These are phyloP conservation scores for Horisme vitalbata DNA, from an alignment of 2,888 invertebrate genomes.

Conservation along the genomic window DNA sequence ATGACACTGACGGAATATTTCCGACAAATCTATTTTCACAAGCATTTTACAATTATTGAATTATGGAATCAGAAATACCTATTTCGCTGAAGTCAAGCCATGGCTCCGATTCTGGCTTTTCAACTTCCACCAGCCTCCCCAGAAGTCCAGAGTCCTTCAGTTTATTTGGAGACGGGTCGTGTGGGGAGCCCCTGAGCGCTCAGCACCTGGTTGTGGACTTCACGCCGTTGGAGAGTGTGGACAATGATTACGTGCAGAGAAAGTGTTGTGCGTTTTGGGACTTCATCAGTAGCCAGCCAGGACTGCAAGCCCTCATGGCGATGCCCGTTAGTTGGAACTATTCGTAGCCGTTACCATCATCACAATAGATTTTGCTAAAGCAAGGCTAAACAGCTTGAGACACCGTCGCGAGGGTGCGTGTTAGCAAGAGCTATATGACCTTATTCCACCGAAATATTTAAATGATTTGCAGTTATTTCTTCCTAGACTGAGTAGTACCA, in stretches of 20 bases:
- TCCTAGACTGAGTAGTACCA: too few species aligned
- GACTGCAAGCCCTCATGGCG: slow-evolving; percentile 39
- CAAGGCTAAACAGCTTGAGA: too few species aligned
- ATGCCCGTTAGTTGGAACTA: slow-evolving; percentile 32
- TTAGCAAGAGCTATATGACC: too few species aligned
- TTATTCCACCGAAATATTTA: too few species aligned
- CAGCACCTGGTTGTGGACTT: slow-evolving; percentile 29
- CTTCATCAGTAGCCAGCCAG: slow-evolving; percentile 36
- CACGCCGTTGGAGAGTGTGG: slow-evolving; percentile 37
- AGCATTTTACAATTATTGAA: too few species aligned
- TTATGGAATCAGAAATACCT: background rate
- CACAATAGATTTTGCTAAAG: too few species aligned
- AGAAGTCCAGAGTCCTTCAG: slow-evolving; percentile 15
- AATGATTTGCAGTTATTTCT: too few species aligned
- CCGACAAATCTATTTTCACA: too few species aligned
- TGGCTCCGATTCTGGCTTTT: slow-evolving; percentile 10
- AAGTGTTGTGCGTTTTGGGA: slow-evolving; percentile 50
- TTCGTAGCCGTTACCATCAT: background rate
- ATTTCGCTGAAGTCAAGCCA: slow-evolving; percentile 1
- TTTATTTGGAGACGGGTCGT: slow-evolving; percentile 31
- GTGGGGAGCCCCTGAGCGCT: slow-evolving; percentile 25
- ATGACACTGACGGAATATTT: background rate
- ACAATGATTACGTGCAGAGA: slow-evolving; percentile 37
- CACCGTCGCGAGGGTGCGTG: too few species aligned
- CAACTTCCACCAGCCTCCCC: slow-evolving; percentile 9